Evolutionary conservation across 2,113 vertebrate species (phyloP), one percentile per base, ranked within the genome.

Genomic region (Spheniscus mendiculus): DNA sequence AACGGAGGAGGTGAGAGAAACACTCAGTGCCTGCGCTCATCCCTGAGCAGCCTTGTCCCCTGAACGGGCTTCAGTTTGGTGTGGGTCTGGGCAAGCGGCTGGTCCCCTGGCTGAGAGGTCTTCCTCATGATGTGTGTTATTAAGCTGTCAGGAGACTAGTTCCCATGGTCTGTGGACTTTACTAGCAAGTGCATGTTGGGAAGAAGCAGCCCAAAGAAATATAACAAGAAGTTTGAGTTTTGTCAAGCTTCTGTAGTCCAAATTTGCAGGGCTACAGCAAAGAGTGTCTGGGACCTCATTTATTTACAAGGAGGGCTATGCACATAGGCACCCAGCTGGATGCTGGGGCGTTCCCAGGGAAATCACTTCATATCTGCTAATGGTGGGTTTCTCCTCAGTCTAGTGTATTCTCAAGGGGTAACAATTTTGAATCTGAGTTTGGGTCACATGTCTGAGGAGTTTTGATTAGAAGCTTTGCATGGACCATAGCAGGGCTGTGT

Each of bases 1-100:
- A 99, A 99, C 2, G 99, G 99, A 87, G 99, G 99, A 98, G 99
- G 99, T 99, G 94, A 98, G 98, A 80, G 45, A 89, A 94, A 67
- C 0, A 0, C 29, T 32, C 17, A 11, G 3, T 0, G 1, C 11
- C 36, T 69, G 20, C 0, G 1, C 22, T 83, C 11, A 34, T 16
- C 34, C 44, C 73, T 74, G 26, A 82, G n/a, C 15, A 72, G 40
- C 80, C 15, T 42, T 87, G 65, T 19, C 6, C 26, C 26, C 20
- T 4, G 4, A 21, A 27, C 1, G 5, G 44, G 16, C 19, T 91
- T 81, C 4, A 4, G 12, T 29, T 93, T 52, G 49, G 34, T 77
- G 45, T 52, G n/a, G 49, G 45, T 63, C 73, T 79, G 49, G 40
- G 55, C 10, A 86, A 72, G 30, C 1, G 3, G 7, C 14, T 59